Conservation (phyloP, 2,888 invertebrate species). For the Odontocolon sp. region DNA sequence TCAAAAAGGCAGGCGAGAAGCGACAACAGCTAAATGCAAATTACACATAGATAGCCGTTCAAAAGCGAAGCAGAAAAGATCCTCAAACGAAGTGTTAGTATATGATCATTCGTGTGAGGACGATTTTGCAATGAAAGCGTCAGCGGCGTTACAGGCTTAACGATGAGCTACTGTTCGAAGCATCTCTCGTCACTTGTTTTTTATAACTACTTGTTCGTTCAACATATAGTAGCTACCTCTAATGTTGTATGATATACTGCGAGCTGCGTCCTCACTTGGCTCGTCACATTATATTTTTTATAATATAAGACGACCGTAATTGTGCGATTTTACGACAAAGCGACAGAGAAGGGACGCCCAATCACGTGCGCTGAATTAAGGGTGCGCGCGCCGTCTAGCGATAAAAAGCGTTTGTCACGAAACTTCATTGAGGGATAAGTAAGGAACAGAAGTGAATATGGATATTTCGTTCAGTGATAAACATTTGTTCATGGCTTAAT, state of each 20-base stretch:
- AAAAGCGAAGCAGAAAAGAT: slow-evolving; percentile 35
- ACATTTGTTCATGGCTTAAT: too few relatives aligned
- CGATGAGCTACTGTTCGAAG: not conserved
- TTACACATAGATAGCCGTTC: slow-evolving; percentile 61
- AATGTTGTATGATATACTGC: slow-evolving; percentile 19
- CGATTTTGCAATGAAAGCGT: slow-evolving; percentile 22
- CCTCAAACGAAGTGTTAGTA: slow-evolving; percentile 32
- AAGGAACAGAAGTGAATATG: too few relatives aligned
- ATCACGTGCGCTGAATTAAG: slow-evolving; percentile 77
- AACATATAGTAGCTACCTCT: slow-evolving; percentile 24
- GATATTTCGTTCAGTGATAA: too few relatives aligned
- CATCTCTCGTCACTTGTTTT: slow-evolving; percentile 9
- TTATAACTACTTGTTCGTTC: slow-evolving; percentile 28
- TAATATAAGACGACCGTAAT: slow-evolving; percentile 37
- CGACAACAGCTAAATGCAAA: slow-evolving; percentile 65
- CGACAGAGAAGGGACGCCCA: slow-evolving; percentile 81
- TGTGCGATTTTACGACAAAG: slow-evolving; percentile 76
- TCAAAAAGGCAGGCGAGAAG: slow-evolving; percentile 60
- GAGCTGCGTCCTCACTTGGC: slow-evolving; percentile 31
- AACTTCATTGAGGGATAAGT: not conserved
- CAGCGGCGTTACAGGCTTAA: not conserved
- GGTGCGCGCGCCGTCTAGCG: slow-evolving; percentile 76
- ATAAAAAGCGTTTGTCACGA: slow-evolving; percentile 67
- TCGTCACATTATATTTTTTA: slow-evolving; percentile 27
- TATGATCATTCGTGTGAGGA: slow-evolving; percentile 24